A percentile compares a stretch with the other conserved stretches of the same genome.
phyloP scores from a whole-genome alignment of 2,888 invertebrate genomes.

The Parnassius glacialis region DNA sequence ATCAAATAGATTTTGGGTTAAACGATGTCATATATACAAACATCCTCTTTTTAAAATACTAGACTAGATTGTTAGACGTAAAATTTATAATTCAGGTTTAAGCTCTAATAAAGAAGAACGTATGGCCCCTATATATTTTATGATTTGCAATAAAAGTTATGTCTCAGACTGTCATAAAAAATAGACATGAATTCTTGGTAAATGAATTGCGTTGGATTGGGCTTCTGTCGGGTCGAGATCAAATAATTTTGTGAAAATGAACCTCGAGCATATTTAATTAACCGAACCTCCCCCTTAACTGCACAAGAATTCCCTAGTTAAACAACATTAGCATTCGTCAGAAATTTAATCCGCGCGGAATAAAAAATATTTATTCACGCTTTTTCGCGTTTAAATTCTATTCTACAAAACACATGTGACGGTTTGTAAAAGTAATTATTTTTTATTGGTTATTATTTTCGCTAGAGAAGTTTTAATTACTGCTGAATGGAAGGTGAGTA shows the following conservation, averaged over 20 bases:
- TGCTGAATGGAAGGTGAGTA: conserved; percentile 49
- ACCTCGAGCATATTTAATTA: conserved; percentile 76
- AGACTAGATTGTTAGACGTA: too few species aligned
- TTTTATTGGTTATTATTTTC: conserved; percentile 70
- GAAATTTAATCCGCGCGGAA: conserved; percentile 71
- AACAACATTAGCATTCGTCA: conserved; percentile 76
- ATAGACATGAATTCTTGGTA: conserved; percentile 54
- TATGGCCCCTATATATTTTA: too few species aligned
- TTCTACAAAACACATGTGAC: conserved; percentile 54
- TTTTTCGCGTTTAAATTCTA: conserved; percentile 56
- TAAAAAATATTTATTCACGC: conserved; percentile 65
- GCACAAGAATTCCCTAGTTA: conserved; percentile 77
- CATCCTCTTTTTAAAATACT: too few species aligned
- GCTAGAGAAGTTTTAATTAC: conserved; percentile 70
- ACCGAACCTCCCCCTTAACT: conserved; percentile 71
- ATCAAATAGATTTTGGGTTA: too few species aligned
- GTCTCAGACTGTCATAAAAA: conserved; percentile 50
- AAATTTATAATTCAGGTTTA: too few species aligned
- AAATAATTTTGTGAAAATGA: conserved; percentile 79
- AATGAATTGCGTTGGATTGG: conserved; percentile 63
- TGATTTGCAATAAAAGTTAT: conserved; percentile 9
- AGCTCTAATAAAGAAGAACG: too few species aligned
- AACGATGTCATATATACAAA: too few species aligned
- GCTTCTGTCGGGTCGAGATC: conserved; percentile 63
- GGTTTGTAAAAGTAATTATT: conserved; percentile 57